A percentile compares a stretch with the other conserved stretches of the same genome.
Conservation (phyloP, 2,113 vertebrate genomes). For the Lanius collurio region DNA sequence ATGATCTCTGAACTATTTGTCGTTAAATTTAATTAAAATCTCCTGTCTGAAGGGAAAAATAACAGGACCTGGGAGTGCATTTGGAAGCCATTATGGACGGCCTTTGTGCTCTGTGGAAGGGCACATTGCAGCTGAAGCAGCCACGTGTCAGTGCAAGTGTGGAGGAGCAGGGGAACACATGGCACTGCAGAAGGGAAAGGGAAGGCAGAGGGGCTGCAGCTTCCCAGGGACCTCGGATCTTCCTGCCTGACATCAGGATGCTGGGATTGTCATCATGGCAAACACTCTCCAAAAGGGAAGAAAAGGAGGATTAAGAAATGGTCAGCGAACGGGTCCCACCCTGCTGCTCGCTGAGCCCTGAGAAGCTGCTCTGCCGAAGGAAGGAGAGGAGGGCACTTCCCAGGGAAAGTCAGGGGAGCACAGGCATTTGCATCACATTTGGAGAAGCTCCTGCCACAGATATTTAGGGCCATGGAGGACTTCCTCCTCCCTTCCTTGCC, state of each 20-base stretch:
- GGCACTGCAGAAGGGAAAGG: neutral
- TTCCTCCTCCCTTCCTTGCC: neutral
- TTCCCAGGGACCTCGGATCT: neutral
- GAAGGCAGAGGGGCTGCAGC: neutral
- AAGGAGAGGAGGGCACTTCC: neutral
- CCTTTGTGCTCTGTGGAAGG: neutral
- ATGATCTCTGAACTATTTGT: neutral
- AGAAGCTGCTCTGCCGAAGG: neutral
- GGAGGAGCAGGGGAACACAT: neutral
- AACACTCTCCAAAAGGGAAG: neutral
- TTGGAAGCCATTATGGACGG: neutral
- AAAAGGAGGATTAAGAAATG: neutral
- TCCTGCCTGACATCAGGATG: rapidly evolving
- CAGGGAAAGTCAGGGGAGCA: neutral
- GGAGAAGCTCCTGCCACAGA: neutral
- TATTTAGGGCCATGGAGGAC: neutral
- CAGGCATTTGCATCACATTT: neutral
- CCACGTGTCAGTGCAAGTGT: rapidly evolving
- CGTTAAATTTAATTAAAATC: neutral
- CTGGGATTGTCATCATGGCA: neutral
- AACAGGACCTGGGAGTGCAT: neutral
- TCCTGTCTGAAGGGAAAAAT: neutral
- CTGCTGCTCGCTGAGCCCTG: neutral
- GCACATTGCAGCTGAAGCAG: neutral
- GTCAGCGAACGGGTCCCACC: neutral